Base-by-base conservation (phyloP, 2,888 invertebrate species). In the Hydriomena furcata region DNA sequence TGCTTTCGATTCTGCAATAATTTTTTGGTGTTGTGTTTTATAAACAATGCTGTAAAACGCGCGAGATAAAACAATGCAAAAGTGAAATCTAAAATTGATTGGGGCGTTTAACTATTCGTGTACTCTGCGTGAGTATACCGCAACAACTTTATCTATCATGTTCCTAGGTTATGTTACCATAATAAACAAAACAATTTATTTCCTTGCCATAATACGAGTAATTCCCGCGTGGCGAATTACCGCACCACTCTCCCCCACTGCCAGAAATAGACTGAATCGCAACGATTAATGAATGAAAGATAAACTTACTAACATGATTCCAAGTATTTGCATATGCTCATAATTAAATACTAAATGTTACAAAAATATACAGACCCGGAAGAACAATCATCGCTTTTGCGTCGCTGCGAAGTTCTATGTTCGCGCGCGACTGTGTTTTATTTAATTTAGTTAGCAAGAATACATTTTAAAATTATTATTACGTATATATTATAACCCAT, bases 301-400 rank as follows among this genome's bases (percentile, higher is more conserved):
- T 23, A 7, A 5, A 23, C 23, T 23, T 23, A 23, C 23, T 17
- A n/a, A 17, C 23, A 23, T 7, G 23, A 23, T 7, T 23, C n/a
- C n/a, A n/a, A n/a, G n/a, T 4, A 5, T 7, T 6, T 6, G 23
- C 7, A 23, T 23, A 6, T 23, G 23, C 23, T 7, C 23, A 23
- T 23, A 1, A 6, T 1, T 1, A 23, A 23, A 6, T 23, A 17
- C 4, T 17, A 17, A 17, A 17, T 17, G n/a, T 32, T 5, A 20
- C 32, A 32, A 32, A 4, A 17, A 3, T 17, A 17, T 17, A 4
- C 36, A 51, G 36, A 56, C 55, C 56, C 63, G 61, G 60, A 64
- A 60, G 57, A 59, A 43, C 48, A 17, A 38, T 49, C 28, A 53
- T 50, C 44, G 51, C 42, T 60, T 55, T 50, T 62, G 56, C 58